These are phyloP conservation scores for Ctenochaetus hawaiiensis DNA, from an alignment of 2,797 vertebrate genomes.

Conservation along the genomic window DNA sequence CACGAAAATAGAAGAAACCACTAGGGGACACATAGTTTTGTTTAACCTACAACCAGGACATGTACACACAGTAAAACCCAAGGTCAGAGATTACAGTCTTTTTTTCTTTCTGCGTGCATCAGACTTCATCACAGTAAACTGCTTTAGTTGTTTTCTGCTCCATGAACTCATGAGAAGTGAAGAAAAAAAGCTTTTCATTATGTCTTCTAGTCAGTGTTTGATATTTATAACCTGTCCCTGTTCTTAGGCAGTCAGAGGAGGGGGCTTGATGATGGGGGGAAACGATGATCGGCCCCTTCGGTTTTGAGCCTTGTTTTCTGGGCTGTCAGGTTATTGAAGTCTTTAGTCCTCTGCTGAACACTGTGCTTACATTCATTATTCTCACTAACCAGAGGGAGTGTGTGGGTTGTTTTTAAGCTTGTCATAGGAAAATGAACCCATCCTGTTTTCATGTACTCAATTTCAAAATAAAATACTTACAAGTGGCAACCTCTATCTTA, in stretches of 20 bases:
- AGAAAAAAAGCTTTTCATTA: background rate
- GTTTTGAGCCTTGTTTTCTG: background rate
- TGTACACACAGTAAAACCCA: no score
- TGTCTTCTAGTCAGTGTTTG: background rate
- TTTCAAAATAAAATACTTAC: slow-evolving; percentile 11
- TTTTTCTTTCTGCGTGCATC: background rate
- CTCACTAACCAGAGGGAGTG: background rate
- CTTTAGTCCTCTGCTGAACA: slow-evolving; percentile 7
- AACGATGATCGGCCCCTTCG: slow-evolving; percentile 5
- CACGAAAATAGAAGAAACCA: no score
- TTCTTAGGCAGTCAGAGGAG: slow-evolving; percentile 1
- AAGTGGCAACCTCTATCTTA: slow-evolving; percentile 15
- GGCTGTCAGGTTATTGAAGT: slow-evolving; percentile 14
- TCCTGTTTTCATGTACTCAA: slow-evolving; percentile 1
- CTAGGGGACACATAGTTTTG: no score
- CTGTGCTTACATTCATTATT: slow-evolving; percentile 14
- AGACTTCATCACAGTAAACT: background rate
- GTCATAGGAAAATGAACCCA: slow-evolving; percentile 9
- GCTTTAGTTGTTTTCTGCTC: background rate
- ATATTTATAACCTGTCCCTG: background rate
- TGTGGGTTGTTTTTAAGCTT: slow-evolving; percentile 13
- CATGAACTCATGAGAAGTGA: background rate
- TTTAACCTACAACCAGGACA: no score
- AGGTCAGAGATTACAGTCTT: background rate
- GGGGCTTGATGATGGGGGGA: background rate